Evolutionary conservation across 2,113 vertebrate species (phyloP), one percentile per base, ranked within the genome.

Genomic region (Tragulus kanchil): DNA sequence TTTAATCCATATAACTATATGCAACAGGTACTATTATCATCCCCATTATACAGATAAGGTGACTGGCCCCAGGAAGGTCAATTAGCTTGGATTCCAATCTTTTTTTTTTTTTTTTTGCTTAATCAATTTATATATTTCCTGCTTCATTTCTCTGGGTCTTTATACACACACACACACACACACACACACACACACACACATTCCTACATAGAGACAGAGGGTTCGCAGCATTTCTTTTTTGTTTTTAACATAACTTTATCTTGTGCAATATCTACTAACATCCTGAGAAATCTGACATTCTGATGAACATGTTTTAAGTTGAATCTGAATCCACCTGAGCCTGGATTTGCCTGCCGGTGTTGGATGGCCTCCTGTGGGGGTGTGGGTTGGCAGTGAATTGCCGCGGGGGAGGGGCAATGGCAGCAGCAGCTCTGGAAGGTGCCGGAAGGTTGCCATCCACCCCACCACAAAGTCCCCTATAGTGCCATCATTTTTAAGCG

Each of bases 71-170:
- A 77, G 26, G 8, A 88, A 69, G 15, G 23, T 61, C 87, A 84
- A 67, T 79, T 54, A 95, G 79, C 16, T 59, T 95, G 48, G 42
- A 90, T 26, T 89, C 25, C 64, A 65, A 65, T 65, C 26, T 64
- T 62, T 62, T 62, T 62, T 62, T 62, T 28, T 26, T 62, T 62
- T 61, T 61, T 82, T 88, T 95, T 89, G 75, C 62, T 94, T 77
- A 88, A 73, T 36, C 58, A 82, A 85, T 87, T 69, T 62, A 81
- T 28, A 65, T 45, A 84, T 86, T 96, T 97, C 28, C 73, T 65
- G 54, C 17, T 92, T 71, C 16, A 82, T 36, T 62, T 93, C 21
- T 82, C 61, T 64, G 61, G 12, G 11, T 56, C n/a, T n/a, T n/a
- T n/a, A n/a, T n/a, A n/a, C n/a, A n/a, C n/a, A n/a, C n/a, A n/a